Evolutionary conservation across 1,140 invertebrate genomes (phyloP), one percentile per base, ranked within the genome.

Genomic region (Ylistrum balloti): DNA sequence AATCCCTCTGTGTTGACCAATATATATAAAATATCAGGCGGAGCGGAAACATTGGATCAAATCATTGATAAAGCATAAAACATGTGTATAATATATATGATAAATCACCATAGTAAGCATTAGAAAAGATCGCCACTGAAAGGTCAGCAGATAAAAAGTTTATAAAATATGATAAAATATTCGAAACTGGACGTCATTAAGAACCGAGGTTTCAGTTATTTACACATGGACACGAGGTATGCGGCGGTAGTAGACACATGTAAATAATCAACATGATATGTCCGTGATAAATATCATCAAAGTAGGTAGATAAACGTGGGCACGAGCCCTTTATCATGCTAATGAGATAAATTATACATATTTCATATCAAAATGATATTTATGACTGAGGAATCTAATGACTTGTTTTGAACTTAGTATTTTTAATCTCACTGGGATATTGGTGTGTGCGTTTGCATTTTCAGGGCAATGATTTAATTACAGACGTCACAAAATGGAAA

Each of bases 81-180:
- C 56, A n/a, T 74, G 56, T 74, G 56, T 74, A 74, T 74, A 74
- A 74, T 7, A 74, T 74, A n/a, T 17, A 74, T 74, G 28, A 74
- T 74, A 74, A 74, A 74, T 74, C 56, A 74, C 11, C 3, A n/a
- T 5, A 28, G 13, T 22, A 74, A 74, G n/a, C 56, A 74, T 74
- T 74, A 28, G 56, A 9, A 74, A 74, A 74, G 56, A 74, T 74
- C n/a, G 56, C 5, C 2, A 9, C 22, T 74, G 56, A 74, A 74
- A 74, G 56, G 56, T 74, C 56, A 74, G 1, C 5, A n/a, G 56
- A 74, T 74, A 74, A 74, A n/a, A 74, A 22, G 28, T 74, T 28
- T 56, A n/a, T n/a, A 74, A 74, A 74, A 74, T 74, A 74, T 74
- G 56, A 74, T 74, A 74, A 74, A 74, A 74, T 74, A 74, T 74